Conservation (phyloP, 2,888 invertebrate genomes). For the Neocrepidodera transversa region DNA sequence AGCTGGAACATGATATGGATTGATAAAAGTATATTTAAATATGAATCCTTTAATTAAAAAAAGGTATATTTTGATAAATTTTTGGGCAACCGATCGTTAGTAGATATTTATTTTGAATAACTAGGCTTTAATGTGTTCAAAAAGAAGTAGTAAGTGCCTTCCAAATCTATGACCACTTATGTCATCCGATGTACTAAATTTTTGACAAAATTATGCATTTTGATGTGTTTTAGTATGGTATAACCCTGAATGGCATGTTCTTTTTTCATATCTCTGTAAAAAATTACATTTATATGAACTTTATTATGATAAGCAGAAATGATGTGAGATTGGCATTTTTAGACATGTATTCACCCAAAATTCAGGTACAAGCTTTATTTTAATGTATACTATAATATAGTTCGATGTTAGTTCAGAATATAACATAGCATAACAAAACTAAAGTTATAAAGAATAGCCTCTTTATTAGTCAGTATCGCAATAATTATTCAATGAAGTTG, state of each 20-base stretch:
- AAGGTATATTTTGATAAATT: not conserved
- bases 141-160: constrained; percentile 84
- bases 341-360: constrained; percentile 53
- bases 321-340: constrained; percentile 58
- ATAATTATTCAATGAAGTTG: constrained; percentile 59
- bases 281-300: constrained; percentile 49
- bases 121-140: constrained; percentile 80
- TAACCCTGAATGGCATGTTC: constrained; percentile 78
- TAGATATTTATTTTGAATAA: constrained; percentile 57
- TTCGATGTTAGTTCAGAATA: constrained; percentile 61
- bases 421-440: constrained; percentile 56
- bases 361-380: constrained; percentile 61
- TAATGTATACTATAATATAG: constrained; percentile 60
- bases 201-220: constrained; percentile 58
- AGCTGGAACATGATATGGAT: too few species aligned
- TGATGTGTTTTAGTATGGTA: constrained; percentile 66
- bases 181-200: constrained; percentile 59
- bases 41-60: too few species aligned
- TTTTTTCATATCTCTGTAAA: constrained; percentile 61
- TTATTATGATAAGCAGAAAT: constrained; percentile 57
- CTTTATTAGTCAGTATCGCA: constrained; percentile 60
- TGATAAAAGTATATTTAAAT: too few species aligned
- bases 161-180: constrained; percentile 72
- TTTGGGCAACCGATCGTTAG: constrained; percentile 8
- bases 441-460: constrained; percentile 54